phyloP scores from a whole-genome alignment of 2,888 invertebrate species.

The Mongoloraphidia duomilia region DNA sequence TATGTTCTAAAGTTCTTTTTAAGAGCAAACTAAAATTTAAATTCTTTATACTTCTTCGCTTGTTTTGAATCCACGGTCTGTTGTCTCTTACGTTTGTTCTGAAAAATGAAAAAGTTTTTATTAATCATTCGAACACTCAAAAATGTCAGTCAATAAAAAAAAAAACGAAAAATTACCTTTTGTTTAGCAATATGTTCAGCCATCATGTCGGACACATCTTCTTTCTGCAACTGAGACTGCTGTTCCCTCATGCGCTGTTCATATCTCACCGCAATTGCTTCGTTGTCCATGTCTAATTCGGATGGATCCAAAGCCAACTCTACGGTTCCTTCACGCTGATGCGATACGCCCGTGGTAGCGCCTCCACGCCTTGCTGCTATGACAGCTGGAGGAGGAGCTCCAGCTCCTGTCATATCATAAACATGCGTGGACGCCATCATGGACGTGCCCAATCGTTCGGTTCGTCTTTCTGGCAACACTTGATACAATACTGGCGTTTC shows the following conservation, averaged over 20 bases:
- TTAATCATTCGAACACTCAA: not conserved
- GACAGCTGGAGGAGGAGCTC: constrained; percentile 37
- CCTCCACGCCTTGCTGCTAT: constrained; percentile 26
- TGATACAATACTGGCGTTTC: constrained; percentile 93
- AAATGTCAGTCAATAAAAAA: not conserved
- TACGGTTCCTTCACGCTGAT: constrained; percentile 54
- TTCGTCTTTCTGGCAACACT: constrained; percentile 86
- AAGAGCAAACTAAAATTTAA: constrained; percentile 63
- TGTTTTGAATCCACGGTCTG: constrained; percentile 81
- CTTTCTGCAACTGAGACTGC: constrained; percentile 73
- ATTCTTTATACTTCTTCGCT: constrained; percentile 95
- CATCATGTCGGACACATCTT: constrained; percentile 96
- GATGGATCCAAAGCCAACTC: constrained; percentile 95
- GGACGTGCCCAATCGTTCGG: constrained; percentile 71
- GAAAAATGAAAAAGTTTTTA: constrained; percentile 29
- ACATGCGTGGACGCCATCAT: constrained; percentile 99
- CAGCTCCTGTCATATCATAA: constrained; percentile 76
- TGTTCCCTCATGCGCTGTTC: constrained; percentile 93
- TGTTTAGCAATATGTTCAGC: constrained; percentile 96
- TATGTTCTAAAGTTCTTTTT: no score
- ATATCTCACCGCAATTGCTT: constrained; percentile 89
- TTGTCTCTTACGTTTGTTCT: constrained; percentile 86
- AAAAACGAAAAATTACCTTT: constrained; percentile 44
- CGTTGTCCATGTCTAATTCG: constrained; percentile 89
- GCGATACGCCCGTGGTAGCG: constrained; percentile 25